Base-by-base conservation (phyloP, 2,113 vertebrate genomes). In the Colossoma macropomum region DNA sequence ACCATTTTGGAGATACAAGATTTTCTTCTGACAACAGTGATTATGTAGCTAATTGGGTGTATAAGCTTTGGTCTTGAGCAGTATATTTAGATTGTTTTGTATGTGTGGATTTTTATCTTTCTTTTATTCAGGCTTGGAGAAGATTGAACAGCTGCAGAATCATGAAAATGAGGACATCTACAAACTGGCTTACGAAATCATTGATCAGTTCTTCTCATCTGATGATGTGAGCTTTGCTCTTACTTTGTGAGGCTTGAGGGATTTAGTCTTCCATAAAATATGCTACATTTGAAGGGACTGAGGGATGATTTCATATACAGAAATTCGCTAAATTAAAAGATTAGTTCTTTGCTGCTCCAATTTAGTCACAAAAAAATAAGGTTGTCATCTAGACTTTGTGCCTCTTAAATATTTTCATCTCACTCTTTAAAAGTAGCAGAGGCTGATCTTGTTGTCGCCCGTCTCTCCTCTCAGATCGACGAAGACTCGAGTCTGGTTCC, bases 131-230 rank as follows among this genome's bases (percentile, higher is more conserved):
- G 98, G 98, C 81, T 93, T 99, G 95, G 98, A 99, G 93, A 99
- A 99, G 89, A 97, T 99, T 70, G 98, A 99, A 93, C 96, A 97
- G 82, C 96, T 99, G 87, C 98, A 99, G 91, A 99, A 99, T 90
- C 98, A 99, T 89, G 98, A 99, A 95, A 99, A 99, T 90, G 98
- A 99, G 94, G 98, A 99, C 93, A 99, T 99, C 95, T 99, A 99
- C 96, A 99, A 99, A 94, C 94, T 99, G 96, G 98, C 98, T 72
- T 99, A 99, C 89, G 98, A 99, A 96, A 99, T 99, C 93, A 99
- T 99, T 87, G 98, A 99, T 92, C 98, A 99, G 91, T 99, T 97
- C 96, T 99, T 99, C 95, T 99, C 98, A 86, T 98, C 98, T 94
- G 98, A 99, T 92, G 97, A 99, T 94, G 98, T 99, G 95, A 96